Evolutionary conservation across 1,140 invertebrate genomes (phyloP), one percentile per base, ranked within the genome.

Genomic region (Heliconius eleuchia): DNA sequence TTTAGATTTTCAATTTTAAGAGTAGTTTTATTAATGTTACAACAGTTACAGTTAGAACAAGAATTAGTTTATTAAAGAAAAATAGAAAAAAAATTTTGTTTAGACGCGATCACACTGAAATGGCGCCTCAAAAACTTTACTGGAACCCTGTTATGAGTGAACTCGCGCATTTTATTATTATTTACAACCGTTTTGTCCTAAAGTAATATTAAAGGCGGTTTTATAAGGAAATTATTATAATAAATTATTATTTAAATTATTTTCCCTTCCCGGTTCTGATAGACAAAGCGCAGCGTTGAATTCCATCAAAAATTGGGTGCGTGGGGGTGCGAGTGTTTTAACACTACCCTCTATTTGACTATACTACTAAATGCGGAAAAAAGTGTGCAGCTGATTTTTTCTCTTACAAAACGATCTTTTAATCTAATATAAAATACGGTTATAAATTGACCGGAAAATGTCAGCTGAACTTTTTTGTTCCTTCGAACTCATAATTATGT

Each of bases 161-260:
- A 57, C 52, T 75, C 55, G 50, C 74, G 57, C 37, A 76, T 27
- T 76, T 71, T 76, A 70, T 71, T 76, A 76, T 76, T 76, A 76
- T 76, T 76, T 70, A 76, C 74, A 66, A 19, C 34, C 37, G 30
- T 70, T 76, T 55, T 39, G 23, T 19, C 34, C 34, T 70, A 42
- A 50, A 76, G 50, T 76, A 30, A 71, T 23, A 76, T 71, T 30
- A 71, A 34, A 71, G 19, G n/a, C 4, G 60, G 57, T 76, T 46
- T 52, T 46, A 50, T 71, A 30, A 70, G 57, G 9, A 52, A 13
- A 55, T 74, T 42, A 39, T 50, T 46, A 19, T 39, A 52, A 52
- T 13, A 13, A 42, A 13, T 1, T 13, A 13, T 13, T 42, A 46
- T 46, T 46, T 46, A 6, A 52, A 7, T 18, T 52, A 19, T 52